Evolutionary conservation across 2,113 vertebrate species (phyloP).

Genomic region (Pteropus alecto): DNA sequence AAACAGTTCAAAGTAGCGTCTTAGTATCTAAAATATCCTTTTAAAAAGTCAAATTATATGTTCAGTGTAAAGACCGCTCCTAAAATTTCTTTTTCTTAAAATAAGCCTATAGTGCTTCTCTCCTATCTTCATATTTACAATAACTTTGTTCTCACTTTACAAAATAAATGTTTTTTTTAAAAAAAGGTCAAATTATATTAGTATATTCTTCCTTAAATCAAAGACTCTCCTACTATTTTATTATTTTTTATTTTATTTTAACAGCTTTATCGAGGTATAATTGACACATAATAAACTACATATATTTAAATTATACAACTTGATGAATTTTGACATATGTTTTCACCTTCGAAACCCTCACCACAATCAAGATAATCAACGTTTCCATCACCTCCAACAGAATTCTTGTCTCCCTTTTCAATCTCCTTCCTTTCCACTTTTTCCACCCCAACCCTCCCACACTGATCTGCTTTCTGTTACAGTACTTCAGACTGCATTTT

Average conservation of each 20-base stretch:
- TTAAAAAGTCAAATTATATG: background rate
- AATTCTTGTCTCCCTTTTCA: background rate
- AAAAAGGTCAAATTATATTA: background rate
- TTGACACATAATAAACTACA: background rate
- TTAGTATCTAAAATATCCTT: background rate
- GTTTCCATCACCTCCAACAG: background rate
- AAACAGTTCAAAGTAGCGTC: background rate
- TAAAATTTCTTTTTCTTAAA: background rate
- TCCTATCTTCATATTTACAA: background rate
- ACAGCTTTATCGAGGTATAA: background rate
- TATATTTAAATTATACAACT: background rate
- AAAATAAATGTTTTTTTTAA: background rate
- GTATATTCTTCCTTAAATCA: background rate
- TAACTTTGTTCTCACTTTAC: background rate
- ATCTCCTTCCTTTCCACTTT: background rate
- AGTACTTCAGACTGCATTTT: background rate
- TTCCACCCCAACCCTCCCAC: background rate
- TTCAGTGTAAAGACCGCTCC: background rate
- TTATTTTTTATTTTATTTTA: background rate
- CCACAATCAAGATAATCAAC: background rate
- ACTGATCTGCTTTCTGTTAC: background rate
- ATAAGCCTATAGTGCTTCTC: background rate
- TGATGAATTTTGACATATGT: background rate
- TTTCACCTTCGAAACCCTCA: background rate
- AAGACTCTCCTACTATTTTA: background rate